Percentiles rank a stretch among this genome's conserved stretches.
phyloP scores from a whole-genome alignment of 1,140 invertebrate species.

The Campoletis sonorensis region DNA sequence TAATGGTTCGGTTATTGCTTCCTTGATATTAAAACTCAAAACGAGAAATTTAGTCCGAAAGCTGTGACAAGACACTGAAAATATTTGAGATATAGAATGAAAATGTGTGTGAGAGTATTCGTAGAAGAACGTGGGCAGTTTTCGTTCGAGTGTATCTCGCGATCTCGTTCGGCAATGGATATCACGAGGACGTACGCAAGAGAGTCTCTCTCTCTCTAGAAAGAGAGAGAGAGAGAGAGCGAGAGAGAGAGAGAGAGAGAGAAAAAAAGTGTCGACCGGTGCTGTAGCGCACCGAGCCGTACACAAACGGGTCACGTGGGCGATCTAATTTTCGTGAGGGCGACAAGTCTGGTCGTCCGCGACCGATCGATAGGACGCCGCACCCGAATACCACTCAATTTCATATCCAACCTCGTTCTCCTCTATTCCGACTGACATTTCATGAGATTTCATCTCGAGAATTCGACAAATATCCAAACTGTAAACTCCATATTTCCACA shows the following conservation, averaged over 20 bases:
- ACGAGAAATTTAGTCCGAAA: no score
- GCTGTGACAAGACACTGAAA: background rate
- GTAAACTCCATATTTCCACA: no score
- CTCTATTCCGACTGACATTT: no score
- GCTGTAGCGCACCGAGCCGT: background rate
- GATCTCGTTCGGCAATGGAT: background rate
- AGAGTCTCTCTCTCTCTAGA: no score
- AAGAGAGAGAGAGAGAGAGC: background rate
- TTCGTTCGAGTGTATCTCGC: background rate
- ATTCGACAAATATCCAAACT: no score
- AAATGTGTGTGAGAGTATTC: background rate
- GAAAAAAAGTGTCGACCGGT: constrained; percentile 46
- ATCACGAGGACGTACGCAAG: background rate
- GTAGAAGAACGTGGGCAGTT: background rate
- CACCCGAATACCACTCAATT: no score
- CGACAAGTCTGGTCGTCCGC: background rate
- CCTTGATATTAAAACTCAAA: no score
- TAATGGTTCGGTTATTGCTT: no score
- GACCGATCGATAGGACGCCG: background rate
- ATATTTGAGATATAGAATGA: background rate
- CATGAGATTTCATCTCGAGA: no score
- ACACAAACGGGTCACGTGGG: constrained; percentile 37
- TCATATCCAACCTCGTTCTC: no score
- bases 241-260: constrained; percentile 12
- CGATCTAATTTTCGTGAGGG: background rate